These are phyloP conservation scores for Halichondria panicea DNA, from an alignment of 37 sponge, comb jelly and placozoan species.

Conservation along the genomic window DNA sequence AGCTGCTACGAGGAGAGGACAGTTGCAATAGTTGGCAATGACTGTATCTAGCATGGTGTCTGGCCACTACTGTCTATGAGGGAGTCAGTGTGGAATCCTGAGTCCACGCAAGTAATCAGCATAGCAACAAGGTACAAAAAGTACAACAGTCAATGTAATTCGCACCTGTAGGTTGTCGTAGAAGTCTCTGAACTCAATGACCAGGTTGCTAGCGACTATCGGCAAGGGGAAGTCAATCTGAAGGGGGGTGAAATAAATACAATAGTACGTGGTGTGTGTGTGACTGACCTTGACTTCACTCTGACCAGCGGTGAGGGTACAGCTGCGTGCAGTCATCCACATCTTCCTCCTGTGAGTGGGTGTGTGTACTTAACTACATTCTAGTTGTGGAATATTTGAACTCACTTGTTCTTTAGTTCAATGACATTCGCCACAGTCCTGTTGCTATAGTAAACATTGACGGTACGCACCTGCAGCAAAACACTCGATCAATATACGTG, in stretches of 20 bases:
- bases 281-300: constrained; percentile 78
- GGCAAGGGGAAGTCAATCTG: constrained; percentile 89
- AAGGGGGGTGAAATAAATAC: background rate
- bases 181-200: constrained; percentile 90
- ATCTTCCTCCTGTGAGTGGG: constrained; percentile 29
- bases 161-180: constrained; percentile 88
- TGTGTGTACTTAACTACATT: background rate
- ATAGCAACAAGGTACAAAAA: too few relatives aligned
- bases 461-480: constrained; percentile 75
- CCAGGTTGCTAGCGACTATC: constrained; percentile 82
- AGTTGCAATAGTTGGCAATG: too few relatives aligned
- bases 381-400: background rate
- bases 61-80: too few relatives aligned
- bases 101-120: too few relatives aligned
- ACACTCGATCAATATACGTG: too few relatives aligned
- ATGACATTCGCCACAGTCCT: constrained; percentile 83
- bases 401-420: constrained; percentile 93
- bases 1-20: too few relatives aligned
- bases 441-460: constrained; percentile 89
- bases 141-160: too few relatives aligned
- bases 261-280: background rate
- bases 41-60: too few relatives aligned
- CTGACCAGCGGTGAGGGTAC: constrained; percentile 72
- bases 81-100: too few relatives aligned
- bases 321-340: constrained; percentile 77